These are phyloP conservation scores for Drosophila guanche DNA, from an alignment of 1,140 invertebrate genomes.

Conservation along the genomic window DNA sequence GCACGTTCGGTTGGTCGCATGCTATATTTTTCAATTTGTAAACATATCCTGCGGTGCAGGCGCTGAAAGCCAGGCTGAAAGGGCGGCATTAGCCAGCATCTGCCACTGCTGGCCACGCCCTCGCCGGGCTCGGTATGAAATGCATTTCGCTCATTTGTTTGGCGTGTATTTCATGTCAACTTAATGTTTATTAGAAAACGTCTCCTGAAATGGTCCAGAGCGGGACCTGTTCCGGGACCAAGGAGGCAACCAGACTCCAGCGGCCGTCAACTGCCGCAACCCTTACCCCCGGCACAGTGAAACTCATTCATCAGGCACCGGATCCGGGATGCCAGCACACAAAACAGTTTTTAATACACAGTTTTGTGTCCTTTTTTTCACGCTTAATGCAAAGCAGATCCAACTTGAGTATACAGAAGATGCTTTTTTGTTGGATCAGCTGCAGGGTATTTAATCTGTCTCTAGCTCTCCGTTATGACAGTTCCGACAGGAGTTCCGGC, in stretches of 20 bases:
- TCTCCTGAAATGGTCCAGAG: conserved; percentile 51
- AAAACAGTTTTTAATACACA: conserved; percentile 15
- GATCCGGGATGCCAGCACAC: conserved; percentile 3
- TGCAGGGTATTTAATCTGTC: conserved; percentile 5
- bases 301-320: conserved; percentile 41
- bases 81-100: conserved; percentile 63
- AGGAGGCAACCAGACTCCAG: background rate
- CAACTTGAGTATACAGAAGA: conserved; percentile 16
- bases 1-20: conserved; percentile 64
- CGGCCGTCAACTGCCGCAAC: conserved; percentile 12
- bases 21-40: conserved; percentile 81
- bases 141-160: conserved; percentile 81
- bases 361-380: conserved; percentile 29
- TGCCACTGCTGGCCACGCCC: conserved; percentile 32
- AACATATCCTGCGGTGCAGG: conserved; percentile 77
- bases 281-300: conserved; percentile 1
- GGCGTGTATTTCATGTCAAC: conserved; percentile 78
- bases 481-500: background rate
- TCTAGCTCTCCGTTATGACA: background rate
- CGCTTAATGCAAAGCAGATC: conserved; percentile 12
- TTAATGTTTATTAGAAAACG: conserved; percentile 78
- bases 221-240: conserved; percentile 10
- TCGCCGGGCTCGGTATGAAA: conserved; percentile 40
- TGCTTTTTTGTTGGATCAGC: background rate
- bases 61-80: conserved; percentile 51